These are phyloP conservation scores for Bombus impatiens DNA, from an alignment of 1,140 invertebrate genomes.

Conservation along the genomic window DNA sequence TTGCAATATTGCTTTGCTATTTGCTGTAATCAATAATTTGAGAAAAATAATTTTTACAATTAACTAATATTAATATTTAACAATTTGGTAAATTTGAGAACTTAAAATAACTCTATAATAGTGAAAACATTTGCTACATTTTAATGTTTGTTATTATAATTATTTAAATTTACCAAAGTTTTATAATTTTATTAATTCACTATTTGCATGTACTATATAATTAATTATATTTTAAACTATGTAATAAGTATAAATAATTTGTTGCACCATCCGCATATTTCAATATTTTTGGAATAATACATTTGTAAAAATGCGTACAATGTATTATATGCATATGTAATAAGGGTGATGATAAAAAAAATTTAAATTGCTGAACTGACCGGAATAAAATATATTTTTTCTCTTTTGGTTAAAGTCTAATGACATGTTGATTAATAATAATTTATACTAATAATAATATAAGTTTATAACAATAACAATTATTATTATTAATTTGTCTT, in stretches of 20 bases:
- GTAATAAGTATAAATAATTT: too few species aligned
- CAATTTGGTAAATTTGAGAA: background rate
- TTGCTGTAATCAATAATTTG: constrained; percentile 1
- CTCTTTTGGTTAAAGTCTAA: constrained; percentile 11
- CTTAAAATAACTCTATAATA: background rate
- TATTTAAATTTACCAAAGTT: too few species aligned
- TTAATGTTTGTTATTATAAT: background rate
- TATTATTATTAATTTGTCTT: background rate
- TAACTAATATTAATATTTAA: background rate
- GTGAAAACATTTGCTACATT: background rate
- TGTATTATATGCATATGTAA: background rate
- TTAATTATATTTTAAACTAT: background rate
- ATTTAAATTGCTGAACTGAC: constrained; percentile 65
- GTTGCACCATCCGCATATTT: too few species aligned
- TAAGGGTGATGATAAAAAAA: background rate
- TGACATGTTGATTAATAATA: background rate
- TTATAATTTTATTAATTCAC: constrained; percentile 6
- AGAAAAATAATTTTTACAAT: constrained; percentile 13
- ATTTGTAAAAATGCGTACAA: background rate
- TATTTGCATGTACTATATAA: background rate
- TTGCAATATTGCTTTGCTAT: constrained; percentile 35
- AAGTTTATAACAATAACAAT: background rate
- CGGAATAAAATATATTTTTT: constrained; percentile 39
- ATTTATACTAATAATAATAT: background rate
- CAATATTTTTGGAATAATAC: too few species aligned